Evolutionary conservation across 2,888 invertebrate genomes (phyloP).

Genomic region (Steinernema carpocapsae): DNA sequence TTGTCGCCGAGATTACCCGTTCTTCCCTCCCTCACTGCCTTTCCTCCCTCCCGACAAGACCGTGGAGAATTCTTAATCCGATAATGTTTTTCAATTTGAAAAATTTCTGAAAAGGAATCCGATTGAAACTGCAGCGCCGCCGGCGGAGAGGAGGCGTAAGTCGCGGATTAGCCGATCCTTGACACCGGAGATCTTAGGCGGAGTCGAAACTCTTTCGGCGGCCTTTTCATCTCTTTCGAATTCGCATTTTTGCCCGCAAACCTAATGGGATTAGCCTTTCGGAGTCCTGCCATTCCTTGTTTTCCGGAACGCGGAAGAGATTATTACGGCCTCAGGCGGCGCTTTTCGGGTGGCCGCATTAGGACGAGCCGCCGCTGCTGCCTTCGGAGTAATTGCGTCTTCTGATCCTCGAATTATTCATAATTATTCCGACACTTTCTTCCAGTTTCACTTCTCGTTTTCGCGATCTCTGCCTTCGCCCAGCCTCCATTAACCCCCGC

Average conservation of each 20-base stretch:
- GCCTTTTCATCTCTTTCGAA: neutral
- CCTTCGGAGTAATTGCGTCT: conserved; percentile 1
- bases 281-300: neutral
- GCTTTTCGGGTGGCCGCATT: too few species aligned
- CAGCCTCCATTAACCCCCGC: neutral
- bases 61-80: too few species aligned
- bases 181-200: neutral
- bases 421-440: conserved; percentile 22
- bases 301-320: conserved; percentile 9
- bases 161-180: too few species aligned
- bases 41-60: neutral
- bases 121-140: too few species aligned
- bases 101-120: too few species aligned
- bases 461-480: neutral
- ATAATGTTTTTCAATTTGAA: too few species aligned
- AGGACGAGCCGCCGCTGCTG: too few species aligned
- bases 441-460: neutral
- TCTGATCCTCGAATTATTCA: conserved; percentile 3
- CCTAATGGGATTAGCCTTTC: conserved; percentile 9
- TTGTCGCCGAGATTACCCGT: too few species aligned
- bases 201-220: neutral
- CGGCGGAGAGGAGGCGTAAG: too few species aligned
- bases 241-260: neutral
- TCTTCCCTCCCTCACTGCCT: neutral
- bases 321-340: conserved; percentile 15